Percentiles rank a stretch among this genome's conserved stretches.
These are phyloP conservation scores for Pterocles orientalis DNA, from an alignment of 2,113 vertebrate species.

Conservation along the genomic window DNA sequence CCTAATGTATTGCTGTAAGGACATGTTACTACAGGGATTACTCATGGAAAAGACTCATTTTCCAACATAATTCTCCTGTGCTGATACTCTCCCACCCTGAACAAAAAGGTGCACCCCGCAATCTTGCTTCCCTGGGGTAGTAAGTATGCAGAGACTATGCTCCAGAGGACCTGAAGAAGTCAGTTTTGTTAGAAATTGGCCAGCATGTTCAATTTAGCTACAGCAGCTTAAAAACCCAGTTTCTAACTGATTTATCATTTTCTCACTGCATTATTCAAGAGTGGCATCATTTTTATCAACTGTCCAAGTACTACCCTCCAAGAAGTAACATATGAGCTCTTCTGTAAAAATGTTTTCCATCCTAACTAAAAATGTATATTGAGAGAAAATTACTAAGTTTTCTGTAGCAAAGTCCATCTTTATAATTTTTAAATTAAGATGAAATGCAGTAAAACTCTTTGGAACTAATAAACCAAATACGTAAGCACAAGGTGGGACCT, in stretches of 20 bases:
- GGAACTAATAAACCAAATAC: background rate
- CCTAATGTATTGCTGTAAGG: background rate
- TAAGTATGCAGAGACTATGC: background rate
- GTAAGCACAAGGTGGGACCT: background rate
- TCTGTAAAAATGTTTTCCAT: background rate
- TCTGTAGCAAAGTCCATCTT: background rate
- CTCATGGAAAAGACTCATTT: background rate
- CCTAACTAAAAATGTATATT: background rate
- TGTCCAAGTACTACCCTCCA: background rate
- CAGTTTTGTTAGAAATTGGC: background rate
- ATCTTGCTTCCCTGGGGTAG: background rate
- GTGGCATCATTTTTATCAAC: background rate
- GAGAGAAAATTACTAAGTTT: background rate
- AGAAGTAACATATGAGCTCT: background rate
- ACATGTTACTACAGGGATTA: background rate
- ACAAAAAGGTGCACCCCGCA: background rate
- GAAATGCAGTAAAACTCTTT: background rate
- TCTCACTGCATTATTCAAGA: background rate
- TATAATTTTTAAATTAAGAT: background rate
- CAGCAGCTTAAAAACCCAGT: background rate
- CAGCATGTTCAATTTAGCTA: background rate
- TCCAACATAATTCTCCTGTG: background rate
- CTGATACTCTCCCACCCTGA: background rate
- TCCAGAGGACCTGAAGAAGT: background rate
- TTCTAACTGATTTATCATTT: background rate